A percentile compares a stretch with the other conserved stretches of the same genome.
Conservation (phyloP, 2,797 vertebrate species). For the Muscicapa striata region DNA sequence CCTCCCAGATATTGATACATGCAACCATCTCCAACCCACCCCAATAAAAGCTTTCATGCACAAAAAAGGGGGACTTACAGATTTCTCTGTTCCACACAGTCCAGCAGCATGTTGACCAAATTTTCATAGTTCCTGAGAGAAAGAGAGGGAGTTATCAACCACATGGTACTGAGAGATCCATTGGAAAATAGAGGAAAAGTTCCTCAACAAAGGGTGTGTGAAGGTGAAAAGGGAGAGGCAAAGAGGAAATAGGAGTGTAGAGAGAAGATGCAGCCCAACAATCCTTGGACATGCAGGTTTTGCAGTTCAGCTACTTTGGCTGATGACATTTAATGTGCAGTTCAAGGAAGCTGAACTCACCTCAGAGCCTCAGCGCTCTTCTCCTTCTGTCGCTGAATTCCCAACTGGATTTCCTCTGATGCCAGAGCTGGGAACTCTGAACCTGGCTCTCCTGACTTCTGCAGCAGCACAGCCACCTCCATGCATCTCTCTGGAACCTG, state of each 20-base stretch:
- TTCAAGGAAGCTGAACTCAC: conserved; percentile 74
- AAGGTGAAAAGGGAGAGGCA: background rate
- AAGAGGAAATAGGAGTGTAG: too few species aligned
- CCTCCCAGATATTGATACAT: background rate
- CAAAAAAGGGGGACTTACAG: conserved; percentile 80
- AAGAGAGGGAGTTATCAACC: background rate
- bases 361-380: conserved; percentile 86
- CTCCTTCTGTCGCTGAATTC: conserved; percentile 81
- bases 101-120: conserved; percentile 87
- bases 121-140: conserved; percentile 88
- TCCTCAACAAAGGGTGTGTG: background rate
- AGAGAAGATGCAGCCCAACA: background rate
- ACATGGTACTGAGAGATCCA: background rate
- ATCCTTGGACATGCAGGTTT: background rate
- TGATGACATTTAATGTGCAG: background rate
- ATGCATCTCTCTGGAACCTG: conserved; percentile 86
- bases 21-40: background rate
- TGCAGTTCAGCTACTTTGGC: background rate
- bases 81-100: conserved; percentile 89
- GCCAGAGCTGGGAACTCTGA: conserved; percentile 71
- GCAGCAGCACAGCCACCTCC: conserved; percentile 82
- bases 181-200: background rate
- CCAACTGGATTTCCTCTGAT: conserved; percentile 81
- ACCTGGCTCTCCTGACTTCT: conserved; percentile 76
- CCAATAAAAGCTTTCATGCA: rapidly evolving